Evolutionary conservation across 2,113 vertebrate genomes (phyloP).

Genomic region (Hepsetus odoe): DNA sequence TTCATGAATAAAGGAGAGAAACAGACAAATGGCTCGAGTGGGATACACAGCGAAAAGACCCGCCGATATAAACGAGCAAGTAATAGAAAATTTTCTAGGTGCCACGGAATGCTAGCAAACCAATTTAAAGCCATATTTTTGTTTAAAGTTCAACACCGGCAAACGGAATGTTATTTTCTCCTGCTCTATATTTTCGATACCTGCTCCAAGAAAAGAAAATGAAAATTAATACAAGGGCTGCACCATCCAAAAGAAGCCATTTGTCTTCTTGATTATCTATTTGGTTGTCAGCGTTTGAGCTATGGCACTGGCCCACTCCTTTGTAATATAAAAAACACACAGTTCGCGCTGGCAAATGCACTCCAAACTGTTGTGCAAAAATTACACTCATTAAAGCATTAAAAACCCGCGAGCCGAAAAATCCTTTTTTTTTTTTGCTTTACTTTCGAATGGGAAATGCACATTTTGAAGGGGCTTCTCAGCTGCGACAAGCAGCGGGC

Average conservation of each 20-base stretch:
- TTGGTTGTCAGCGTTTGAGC: constrained; percentile 99
- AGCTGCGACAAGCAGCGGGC: constrained; percentile 45
- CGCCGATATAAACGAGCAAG: constrained; percentile 73
- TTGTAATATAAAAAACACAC: constrained; percentile 91
- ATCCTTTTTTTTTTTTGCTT: constrained; percentile 56
- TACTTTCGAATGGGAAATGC: constrained; percentile 40
- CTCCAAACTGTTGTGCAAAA: constrained; percentile 83
- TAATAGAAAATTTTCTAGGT: constrained; percentile 76
- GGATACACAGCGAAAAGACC: constrained; percentile 63
- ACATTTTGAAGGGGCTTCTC: constrained; percentile 45
- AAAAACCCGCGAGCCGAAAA: constrained; percentile 80
- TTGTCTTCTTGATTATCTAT: constrained; percentile 99
- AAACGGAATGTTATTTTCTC: constrained; percentile 86
- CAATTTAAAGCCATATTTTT: constrained; percentile 74
- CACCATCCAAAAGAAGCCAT: constrained; percentile 95
- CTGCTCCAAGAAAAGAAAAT: constrained; percentile 94
- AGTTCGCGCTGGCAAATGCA: constrained; percentile 81
- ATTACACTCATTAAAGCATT: constrained; percentile 92
- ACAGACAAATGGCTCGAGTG: constrained; percentile 69
- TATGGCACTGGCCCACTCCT: constrained; percentile 91
- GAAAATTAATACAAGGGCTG: constrained; percentile 98
- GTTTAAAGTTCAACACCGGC: constrained; percentile 75
- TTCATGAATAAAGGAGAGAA: constrained; percentile 66
- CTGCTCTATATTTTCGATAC: constrained; percentile 87
- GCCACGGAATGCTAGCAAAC: constrained; percentile 70